Evolutionary conservation across 2,113 vertebrate species (phyloP), one percentile per base, ranked within the genome.

Genomic region (Larimichthys crocea): DNA sequence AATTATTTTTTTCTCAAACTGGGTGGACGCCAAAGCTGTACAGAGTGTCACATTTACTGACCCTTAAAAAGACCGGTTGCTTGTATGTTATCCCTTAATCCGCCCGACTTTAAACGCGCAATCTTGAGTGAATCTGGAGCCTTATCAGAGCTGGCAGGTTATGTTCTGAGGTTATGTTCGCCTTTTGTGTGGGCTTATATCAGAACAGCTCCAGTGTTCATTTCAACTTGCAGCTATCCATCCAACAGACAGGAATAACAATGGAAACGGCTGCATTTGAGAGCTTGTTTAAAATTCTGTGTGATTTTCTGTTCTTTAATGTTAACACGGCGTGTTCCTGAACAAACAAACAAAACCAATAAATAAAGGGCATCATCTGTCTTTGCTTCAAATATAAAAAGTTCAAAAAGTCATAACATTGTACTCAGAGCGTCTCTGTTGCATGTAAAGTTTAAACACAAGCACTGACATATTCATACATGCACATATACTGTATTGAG

Each of bases 271-370:
- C 40, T 63, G 60, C 29, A 79, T 85, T 76, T 70, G 57, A 76
- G 42, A 50, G 59, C 62, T 87, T 67, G 71, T 87, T 82, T 79
- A 68, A 80, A 77, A 87, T 90, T 84, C 56, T 40, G 71, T 84
- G 49, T 68, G 35, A 79, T 86, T 80, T 76, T 73, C 61, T 55
- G n/a, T 62, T 68, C 73, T 78, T 83, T 76, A 76, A 80, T 81
- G 83, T 83, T 74, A 26, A 79, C 63, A 29, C 6, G 5, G 22
- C 44, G 1, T 55, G 48, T 75, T 82, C 76, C 74, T 76, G 46
- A 42, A 50, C 60, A 85, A 83, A 89, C 50, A 40, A 40, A 40
- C 31, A 40, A 40, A 8, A 16, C 8, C 8, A 8, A 6, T 35
- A 84, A 74, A 56, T 76, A 9, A 40, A 40, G 35, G 53, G 35